Base-by-base conservation (phyloP, 2,797 vertebrate genomes). In the Gobio occitaniae region DNA sequence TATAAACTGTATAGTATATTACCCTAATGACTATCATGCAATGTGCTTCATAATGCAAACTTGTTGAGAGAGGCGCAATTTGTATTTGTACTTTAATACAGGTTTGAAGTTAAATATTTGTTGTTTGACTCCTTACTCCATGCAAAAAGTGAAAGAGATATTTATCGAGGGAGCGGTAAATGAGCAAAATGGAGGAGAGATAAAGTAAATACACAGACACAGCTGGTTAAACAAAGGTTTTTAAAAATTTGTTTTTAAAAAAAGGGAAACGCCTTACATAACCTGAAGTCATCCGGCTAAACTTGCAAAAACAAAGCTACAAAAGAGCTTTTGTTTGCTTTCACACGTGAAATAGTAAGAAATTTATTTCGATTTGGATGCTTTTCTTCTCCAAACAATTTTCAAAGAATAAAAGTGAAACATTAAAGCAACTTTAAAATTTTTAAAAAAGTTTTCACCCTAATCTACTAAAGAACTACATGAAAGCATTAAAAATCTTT, bases 181-280 rank as follows among this genome's bases (percentile, higher is more conserved):
- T 54, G 48, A 59, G 6, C 10, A 15, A 82, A 44, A 54, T 21
- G 71, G 54, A 25, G 8, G 12, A 71, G 8, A 44, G 38, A 61
- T 16, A 84, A 38, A 59, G 78, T 61, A 61, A 84, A 86, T 47
- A 74, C 41, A 79, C 68, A 78, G 66, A 82, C 48, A 13, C 32
- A 82, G 50, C 41, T 36, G 68, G 52, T 32, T 76, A 13, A 78
- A 72, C 61, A 65, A 86, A 65, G 36, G 44, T 47, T 71, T 68
- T 54, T 36, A 13, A 54, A 75, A 36, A 54, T 3, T 3, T 3
- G 47, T 70, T 84, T 38, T 21, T 36, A 47, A 47, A 54, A 48
- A 16, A 17, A 47, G n/a, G 41, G 44, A 47, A 65, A 13, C 25
- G 6, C 41, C 54, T 84, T 82, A 68, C 25, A 74, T 74, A 84